Percentiles rank a stretch among this genome's conserved stretches.
Conservation (phyloP, 1,140 invertebrate species). For the Drosophila ercepeae region DNA sequence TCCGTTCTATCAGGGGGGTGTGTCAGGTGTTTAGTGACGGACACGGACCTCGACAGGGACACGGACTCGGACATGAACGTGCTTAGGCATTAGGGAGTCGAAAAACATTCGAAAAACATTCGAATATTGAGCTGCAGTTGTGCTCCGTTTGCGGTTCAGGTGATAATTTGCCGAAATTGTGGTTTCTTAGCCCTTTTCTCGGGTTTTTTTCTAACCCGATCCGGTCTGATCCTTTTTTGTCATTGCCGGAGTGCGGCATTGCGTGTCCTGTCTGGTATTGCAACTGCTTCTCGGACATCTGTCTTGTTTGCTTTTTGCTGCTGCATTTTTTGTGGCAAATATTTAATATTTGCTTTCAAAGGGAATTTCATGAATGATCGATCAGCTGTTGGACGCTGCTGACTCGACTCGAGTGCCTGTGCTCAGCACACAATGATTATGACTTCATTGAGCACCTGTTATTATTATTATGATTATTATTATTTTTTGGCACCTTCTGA, state of each 20-base stretch:
- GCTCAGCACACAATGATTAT: constrained; percentile 39
- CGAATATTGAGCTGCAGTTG: constrained; percentile 52
- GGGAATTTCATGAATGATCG: constrained; percentile 67
- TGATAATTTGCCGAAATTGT: constrained; percentile 78
- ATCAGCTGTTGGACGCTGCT: constrained; percentile 60
- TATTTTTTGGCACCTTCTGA: constrained; percentile 46
- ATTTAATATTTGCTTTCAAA: constrained; percentile 66
- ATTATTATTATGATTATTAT: constrained; percentile 50
- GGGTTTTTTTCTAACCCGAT: constrained; percentile 51
- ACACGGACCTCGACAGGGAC: constrained; percentile 57
- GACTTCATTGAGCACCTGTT: constrained; percentile 48
- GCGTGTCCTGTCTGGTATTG: constrained; percentile 73
- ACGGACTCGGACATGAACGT: constrained; percentile 49
- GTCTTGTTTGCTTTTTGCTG: constrained; percentile 41
- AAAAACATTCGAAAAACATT: constrained; percentile 17
- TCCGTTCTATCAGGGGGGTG: constrained; percentile 53
- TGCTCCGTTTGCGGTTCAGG: constrained; percentile 43
- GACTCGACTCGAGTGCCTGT: constrained; percentile 39
- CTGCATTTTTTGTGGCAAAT: constrained; percentile 65
- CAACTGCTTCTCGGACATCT: constrained; percentile 67
- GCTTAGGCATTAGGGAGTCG: constrained; percentile 79
- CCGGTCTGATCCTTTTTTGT: constrained; percentile 37
- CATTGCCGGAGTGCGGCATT: too few species aligned
- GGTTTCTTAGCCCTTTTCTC: constrained; percentile 41
- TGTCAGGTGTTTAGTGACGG: constrained; percentile 72